Evolutionary conservation across 2,888 invertebrate species (phyloP).

Genomic region (Eudemis profundana): DNA sequence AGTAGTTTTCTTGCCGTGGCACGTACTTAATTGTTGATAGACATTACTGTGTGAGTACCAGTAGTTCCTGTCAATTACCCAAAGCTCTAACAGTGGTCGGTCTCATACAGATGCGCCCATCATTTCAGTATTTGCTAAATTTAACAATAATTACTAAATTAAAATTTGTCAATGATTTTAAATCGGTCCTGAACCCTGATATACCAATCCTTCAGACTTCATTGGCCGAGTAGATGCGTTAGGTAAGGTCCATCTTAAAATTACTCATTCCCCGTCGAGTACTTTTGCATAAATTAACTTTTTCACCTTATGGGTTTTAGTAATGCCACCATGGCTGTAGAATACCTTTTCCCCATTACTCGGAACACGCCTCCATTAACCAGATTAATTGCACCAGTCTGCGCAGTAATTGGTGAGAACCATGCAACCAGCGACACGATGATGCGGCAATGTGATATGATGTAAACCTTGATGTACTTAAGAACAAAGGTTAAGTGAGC

Average conservation of each 20-base stretch:
- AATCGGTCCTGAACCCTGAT: too few relatives aligned
- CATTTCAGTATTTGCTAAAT: too few relatives aligned
- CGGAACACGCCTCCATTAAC: conserved; percentile 38
- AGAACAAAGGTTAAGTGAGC: too few relatives aligned
- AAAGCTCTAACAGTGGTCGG: neutral
- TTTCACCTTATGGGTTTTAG: conserved; percentile 28
- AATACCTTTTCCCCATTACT: conserved; percentile 40
- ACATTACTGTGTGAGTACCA: neutral
- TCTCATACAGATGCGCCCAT: too few relatives aligned
- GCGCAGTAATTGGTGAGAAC: conserved; percentile 21
- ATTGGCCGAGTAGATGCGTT: too few relatives aligned
- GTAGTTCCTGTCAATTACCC: neutral
- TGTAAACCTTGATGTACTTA: conserved; percentile 1
- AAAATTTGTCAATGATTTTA: too few relatives aligned
- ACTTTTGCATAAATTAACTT: conserved; percentile 7
- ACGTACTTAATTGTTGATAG: neutral
- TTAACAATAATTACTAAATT: too few relatives aligned
- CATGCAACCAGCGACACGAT: conserved; percentile 32
- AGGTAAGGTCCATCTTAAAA: neutral
- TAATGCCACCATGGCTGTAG: conserved; percentile 14
- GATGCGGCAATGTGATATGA: conserved; percentile 6
- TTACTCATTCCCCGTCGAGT: too few relatives aligned
- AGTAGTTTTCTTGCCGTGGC: neutral
- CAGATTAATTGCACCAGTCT: conserved; percentile 28
- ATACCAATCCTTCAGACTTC: too few relatives aligned